Conservation (phyloP, 2,888 invertebrate genomes). For the Chrysomela aeneicollis region DNA sequence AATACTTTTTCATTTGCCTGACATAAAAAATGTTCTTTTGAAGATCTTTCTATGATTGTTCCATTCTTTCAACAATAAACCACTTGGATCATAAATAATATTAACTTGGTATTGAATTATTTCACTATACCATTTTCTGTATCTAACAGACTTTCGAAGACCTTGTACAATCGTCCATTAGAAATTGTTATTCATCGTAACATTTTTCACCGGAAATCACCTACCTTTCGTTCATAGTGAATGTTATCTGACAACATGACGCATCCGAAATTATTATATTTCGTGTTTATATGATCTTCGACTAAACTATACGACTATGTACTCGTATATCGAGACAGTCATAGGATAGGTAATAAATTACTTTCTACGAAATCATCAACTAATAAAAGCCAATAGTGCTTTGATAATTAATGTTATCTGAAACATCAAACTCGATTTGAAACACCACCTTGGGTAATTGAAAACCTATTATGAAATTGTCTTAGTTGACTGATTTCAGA, state of each 20-base stretch:
- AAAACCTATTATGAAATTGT: slow-evolving; percentile 2
- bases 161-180: neutral
- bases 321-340: no score
- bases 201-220: neutral
- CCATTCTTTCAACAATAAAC: no score
- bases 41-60: no score
- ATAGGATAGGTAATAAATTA: no score
- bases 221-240: neutral
- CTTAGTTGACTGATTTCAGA: neutral
- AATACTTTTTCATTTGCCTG: no score
- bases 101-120: neutral
- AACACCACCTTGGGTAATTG: neutral
- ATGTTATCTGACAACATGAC: neutral
- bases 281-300: no score
- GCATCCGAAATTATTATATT: no score
- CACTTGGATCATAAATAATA: neutral
- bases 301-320: no score
- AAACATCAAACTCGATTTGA: neutral
- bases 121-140: neutral
- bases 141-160: neutral
- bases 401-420: no score
- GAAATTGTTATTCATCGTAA: neutral
- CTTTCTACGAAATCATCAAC: no score
- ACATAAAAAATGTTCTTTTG: no score
- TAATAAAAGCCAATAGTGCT: no score